Evolutionary conservation across 2,888 invertebrate species (phyloP), one percentile per base, ranked within the genome.

Genomic region (Crioceris asparagi): DNA sequence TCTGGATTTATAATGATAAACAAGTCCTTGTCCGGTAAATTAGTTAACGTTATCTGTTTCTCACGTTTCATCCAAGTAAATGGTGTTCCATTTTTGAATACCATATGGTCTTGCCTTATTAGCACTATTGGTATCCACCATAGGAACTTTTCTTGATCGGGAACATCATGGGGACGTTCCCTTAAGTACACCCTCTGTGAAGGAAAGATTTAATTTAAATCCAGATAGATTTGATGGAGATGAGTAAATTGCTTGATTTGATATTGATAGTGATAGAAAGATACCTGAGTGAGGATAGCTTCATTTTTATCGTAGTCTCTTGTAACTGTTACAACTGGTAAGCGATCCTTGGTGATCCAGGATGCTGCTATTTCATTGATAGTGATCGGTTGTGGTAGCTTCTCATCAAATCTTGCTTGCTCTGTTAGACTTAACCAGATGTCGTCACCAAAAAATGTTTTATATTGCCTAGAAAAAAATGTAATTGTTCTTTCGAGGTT

Each of bases 1-100:
- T 86, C 85, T 4, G 84, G 81, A 62, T 87, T 88, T 1, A 86
- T 70, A 37, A 88, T 79, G 32, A 87, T 71, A 53, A 85, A 86
- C 34, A 75, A 61, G 32, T 79, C 67, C 16, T 68, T 63, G 0
- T 54, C 59, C 0, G 80, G 75, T 51, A 79, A 62, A 38, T 73
- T 64, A 1, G 54, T 53, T 1, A 83, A 51, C 6, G 60, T 67
- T 1, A 76, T 54, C 36, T 76, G 69, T 23, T 67, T 68, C 30
- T 65, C 65, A 35, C 71, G 72, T 44, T 68, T 70, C 68, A 83
- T 73, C 83, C 84, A 85, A 1, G 64, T 59, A 2, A 60, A 53
- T 0, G 80, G 77, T 1, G 65, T 69, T 1, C 70, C 69, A 40
- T 74, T 70, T 3, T 56, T 60, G 51, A 80, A 77, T 55, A 78